Evolutionary conservation across 92 coral and sea anemone species (phyloP).

Genomic region (Metridium senile): DNA sequence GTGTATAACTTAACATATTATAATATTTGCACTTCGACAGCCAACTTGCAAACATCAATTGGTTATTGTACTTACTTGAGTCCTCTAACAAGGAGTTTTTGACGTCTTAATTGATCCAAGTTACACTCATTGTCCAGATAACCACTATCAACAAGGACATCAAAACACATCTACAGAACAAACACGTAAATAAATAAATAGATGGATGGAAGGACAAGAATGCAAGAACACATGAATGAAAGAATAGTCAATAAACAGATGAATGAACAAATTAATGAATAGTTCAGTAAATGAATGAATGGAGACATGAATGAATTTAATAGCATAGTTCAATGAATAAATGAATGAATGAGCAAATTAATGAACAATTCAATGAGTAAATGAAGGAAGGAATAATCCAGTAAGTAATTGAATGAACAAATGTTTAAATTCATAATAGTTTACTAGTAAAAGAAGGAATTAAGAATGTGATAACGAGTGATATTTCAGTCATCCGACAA

Average conservation of each 20-base stretch:
- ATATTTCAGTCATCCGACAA: too few species aligned
- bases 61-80: conserved; percentile 11
- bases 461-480: too few species aligned
- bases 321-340: too few species aligned
- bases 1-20: neutral
- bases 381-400: too few species aligned
- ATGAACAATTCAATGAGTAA: too few species aligned
- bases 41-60: neutral
- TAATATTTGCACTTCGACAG: neutral
- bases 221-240: neutral
- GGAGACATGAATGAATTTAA: neutral
- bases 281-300: neutral
- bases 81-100: conserved; percentile 54
- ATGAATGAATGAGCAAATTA: too few species aligned
- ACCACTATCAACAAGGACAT: conserved; percentile 70
- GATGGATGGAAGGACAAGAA: too few species aligned
- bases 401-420: too few species aligned
- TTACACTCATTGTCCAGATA: conserved; percentile 37
- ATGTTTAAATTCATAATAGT: too few species aligned
- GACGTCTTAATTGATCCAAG: conserved; percentile 50
- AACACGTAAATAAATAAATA: neutral
- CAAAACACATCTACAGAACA: conserved; percentile 80
- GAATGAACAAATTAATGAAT: neutral
- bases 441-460: too few species aligned
- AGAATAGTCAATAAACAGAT: neutral